Conservation (phyloP, 2,797 vertebrate species). For the Acanthurus leucopareius region DNA sequence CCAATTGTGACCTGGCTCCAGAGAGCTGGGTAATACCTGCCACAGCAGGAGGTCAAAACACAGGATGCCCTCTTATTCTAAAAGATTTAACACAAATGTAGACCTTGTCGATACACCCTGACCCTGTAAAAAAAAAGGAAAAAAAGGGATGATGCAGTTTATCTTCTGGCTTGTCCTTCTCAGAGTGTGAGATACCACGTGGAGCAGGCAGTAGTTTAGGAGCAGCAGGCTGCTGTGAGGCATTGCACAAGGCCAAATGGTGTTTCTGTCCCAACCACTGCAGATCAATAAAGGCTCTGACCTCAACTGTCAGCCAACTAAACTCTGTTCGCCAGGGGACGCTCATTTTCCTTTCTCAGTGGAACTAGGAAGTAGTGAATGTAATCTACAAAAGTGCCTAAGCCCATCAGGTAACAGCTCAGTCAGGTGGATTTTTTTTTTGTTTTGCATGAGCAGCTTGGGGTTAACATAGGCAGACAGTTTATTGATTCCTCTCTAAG, state of each 20-base stretch:
- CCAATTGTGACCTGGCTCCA: constrained; percentile 24
- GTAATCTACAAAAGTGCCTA: constrained; percentile 72
- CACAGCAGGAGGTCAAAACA: constrained; percentile 8
- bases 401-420: constrained; percentile 54
- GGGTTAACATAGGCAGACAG: constrained; percentile 31
- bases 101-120: not conserved
- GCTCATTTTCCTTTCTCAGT: constrained; percentile 28
- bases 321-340: constrained; percentile 51
- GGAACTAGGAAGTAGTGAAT: constrained; percentile 60
- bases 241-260: constrained; percentile 67
- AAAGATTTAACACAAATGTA: not conserved
- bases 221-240: constrained; percentile 69
- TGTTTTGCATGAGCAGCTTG: constrained; percentile 50
- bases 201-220: constrained; percentile 55
- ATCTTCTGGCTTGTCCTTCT: constrained; percentile 56
- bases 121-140: not conserved
- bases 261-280: constrained; percentile 62
- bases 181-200: constrained; percentile 41
- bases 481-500: constrained; percentile 47
- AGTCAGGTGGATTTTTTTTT: constrained; percentile 52
- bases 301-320: constrained; percentile 75
- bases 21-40: constrained; percentile 33
- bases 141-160: constrained; percentile 40
- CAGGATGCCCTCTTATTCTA: constrained; percentile 3
- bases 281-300: constrained; percentile 77